These are phyloP conservation scores for Cryptocephalus primarius DNA, from an alignment of 2,888 invertebrate genomes.

Conservation along the genomic window DNA sequence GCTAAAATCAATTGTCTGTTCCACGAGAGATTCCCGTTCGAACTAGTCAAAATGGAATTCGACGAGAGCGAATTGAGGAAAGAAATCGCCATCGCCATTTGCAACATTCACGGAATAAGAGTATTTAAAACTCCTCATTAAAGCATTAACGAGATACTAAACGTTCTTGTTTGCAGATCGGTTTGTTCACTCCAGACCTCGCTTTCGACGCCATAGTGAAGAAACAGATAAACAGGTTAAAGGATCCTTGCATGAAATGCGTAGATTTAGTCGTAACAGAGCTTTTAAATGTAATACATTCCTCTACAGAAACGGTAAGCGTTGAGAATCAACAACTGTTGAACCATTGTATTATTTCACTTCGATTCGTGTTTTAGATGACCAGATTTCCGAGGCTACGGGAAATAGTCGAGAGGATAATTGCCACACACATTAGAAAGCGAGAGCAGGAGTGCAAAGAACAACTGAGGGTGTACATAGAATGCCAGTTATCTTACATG, in stretches of 20 bases:
- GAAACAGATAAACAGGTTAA: conserved; percentile 90
- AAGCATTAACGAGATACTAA: not conserved
- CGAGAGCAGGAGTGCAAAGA: conserved; percentile 94
- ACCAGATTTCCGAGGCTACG: conserved; percentile 90
- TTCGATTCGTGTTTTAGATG: conserved; percentile 55
- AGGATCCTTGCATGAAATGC: conserved; percentile 97
- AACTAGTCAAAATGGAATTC: conserved; percentile 98
- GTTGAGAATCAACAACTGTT: not conserved
- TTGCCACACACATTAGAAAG: conserved; percentile 85
- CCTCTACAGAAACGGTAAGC: conserved; percentile 87
- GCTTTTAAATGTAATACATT: conserved; percentile 87
- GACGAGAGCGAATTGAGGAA: conserved; percentile 96
- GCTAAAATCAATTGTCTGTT: conserved; percentile 98
- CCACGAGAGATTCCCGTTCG: conserved; percentile 98
- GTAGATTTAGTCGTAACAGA: conserved; percentile 96
- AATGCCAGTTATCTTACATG: conserved; percentile 96
- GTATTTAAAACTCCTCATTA: conserved; percentile 31
- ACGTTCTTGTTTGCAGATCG: conserved; percentile 54
- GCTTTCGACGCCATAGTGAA: conserved; percentile 99
- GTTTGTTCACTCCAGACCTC: conserved; percentile 99
- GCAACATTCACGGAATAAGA: conserved; percentile 95
- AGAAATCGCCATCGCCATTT: conserved; percentile 97
- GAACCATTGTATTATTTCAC: not conserved
- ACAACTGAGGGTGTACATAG: conserved; percentile 83
- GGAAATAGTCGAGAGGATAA: conserved; percentile 96